Evolutionary conservation across 2,888 invertebrate genomes (phyloP), one percentile per base, ranked within the genome.

Genomic region (Leuctra nigra): DNA sequence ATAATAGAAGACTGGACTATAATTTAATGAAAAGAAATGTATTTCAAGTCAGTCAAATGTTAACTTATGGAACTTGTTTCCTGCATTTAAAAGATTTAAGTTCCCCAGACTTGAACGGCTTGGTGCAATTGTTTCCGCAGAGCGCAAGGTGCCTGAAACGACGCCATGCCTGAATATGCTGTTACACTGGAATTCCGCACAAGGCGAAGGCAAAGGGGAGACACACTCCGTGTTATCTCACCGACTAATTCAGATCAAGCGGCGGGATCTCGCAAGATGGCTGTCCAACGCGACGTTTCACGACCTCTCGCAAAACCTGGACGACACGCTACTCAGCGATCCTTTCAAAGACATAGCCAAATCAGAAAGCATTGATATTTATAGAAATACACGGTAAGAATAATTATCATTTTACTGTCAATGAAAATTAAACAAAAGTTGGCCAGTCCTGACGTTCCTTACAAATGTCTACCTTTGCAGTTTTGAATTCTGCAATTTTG

Each of bases 201-300:
- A 66, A 1, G 33, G 67, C 58, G 78, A 79, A 68, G 83, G 82
- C 1, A 72, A 68, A 63, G 77, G 78, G 0, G 76, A 77, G 66
- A 77, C 77, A 2, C 83, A 84, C 61, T 77, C 77, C 63, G 65
- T 73, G 13, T 63, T 84, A 11, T 73, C 73, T 47, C 76, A 74
- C 41, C 74, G 82, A 62, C 68, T 85, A 22, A 73, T 78, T 4
- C 82, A 83, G 68, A 70, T 84, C 56, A 77, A 76, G 20, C 77
- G 76, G 62, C 59, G 61, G 1, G 77, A 81, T 60, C 67, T 84
- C 53, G 82, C 83, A 1, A 75, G 80, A 62, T 83, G 83, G 82
- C 66, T 85, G 1, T 79, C 80, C 7, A 73, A 70, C 58, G 74
- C 76, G 0, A 76, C 79, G 1, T 82, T 81, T 64, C 71, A 74